Conservation (phyloP, 1,140 invertebrate genomes). For the Camponotus floridanus region DNA sequence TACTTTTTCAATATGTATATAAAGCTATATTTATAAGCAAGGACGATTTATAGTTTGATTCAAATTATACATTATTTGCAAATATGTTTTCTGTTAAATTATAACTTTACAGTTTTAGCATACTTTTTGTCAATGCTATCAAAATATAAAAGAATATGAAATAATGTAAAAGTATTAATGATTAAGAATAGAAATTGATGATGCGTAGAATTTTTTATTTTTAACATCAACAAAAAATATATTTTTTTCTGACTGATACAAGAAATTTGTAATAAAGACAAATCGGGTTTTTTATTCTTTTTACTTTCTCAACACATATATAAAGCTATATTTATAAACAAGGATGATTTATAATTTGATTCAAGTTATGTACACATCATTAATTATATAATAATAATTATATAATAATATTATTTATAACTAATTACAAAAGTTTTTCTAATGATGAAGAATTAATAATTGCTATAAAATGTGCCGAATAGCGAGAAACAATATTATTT, state of each 20-base stretch:
- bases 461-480: neutral
- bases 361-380: constrained; percentile 2
- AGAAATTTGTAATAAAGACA: neutral
- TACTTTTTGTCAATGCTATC: neutral
- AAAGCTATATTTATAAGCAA: no score
- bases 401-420: neutral
- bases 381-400: no score
- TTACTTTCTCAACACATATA: neutral
- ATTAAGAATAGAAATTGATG: neutral
- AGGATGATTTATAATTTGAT: neutral
- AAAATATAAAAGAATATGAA: no score
- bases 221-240: constrained; percentile 30
- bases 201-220: constrained; percentile 18
- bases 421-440: no score
- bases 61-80: no score
- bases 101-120: no score
- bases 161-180: neutral
- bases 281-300: neutral
- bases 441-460: neutral
- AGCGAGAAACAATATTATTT: constrained; percentile 17
- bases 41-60: no score
- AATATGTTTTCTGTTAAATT: no score
- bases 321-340: constrained; percentile 24
- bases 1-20: no score
- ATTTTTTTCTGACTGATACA: neutral